Conservation (phyloP, 2,888 invertebrate genomes). For the Tanytarsus gracilentus region DNA sequence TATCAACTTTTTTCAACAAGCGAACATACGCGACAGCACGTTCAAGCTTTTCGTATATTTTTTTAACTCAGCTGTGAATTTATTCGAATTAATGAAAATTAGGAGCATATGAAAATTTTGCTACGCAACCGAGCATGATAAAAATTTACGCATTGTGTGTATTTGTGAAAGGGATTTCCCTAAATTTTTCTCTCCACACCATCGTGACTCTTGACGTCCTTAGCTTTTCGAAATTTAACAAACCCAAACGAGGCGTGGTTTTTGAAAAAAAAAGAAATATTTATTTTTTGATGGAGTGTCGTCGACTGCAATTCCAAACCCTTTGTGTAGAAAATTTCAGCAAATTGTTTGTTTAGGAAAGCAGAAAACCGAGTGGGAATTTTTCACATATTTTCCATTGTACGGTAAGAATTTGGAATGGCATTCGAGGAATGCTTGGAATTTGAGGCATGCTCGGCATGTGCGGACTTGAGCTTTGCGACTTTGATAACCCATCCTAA, state of each 20-base stretch:
- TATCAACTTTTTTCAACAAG: slow-evolving; percentile 23
- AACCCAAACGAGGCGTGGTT: slow-evolving; percentile 28
- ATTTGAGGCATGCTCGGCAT: slow-evolving; percentile 2
- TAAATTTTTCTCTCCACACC: no score
- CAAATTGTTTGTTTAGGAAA: slow-evolving; percentile 29
- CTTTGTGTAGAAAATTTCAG: slow-evolving; percentile 26
- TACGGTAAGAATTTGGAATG: slow-evolving; percentile 17
- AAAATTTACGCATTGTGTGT: no score
- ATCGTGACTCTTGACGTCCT: no score
- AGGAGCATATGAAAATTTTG: no score
- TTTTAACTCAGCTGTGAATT: no score
- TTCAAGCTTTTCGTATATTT: background rate
- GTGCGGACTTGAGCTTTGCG: slow-evolving; percentile 10
- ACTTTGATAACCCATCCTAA: slow-evolving; percentile 7
- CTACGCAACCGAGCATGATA: no score
- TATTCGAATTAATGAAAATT: no score
- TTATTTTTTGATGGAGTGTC: slow-evolving; percentile 19
- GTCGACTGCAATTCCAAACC: slow-evolving; percentile 23
- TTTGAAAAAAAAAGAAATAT: no score
- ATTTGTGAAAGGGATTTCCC: no score
- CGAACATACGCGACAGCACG: slow-evolving; percentile 2
- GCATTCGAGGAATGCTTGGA: slow-evolving; percentile 5
- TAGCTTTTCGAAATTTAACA: no score
- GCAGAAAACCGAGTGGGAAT: slow-evolving; percentile 20
- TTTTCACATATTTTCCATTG: slow-evolving; percentile 29